phyloP scores from a whole-genome alignment of 2,888 invertebrate species.

The Lithophane socia region DNA sequence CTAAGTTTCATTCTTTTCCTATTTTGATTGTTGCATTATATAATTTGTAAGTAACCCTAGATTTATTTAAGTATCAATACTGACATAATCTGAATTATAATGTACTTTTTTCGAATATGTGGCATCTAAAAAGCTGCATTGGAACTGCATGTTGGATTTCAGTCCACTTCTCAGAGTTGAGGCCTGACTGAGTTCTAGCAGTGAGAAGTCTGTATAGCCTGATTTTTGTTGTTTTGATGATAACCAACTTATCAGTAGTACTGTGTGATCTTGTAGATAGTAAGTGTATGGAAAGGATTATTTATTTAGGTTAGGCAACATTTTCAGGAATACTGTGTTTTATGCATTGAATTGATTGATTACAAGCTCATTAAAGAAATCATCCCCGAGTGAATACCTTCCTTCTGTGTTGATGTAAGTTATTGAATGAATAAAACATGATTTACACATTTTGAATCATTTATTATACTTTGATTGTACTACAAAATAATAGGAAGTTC shows the following conservation, averaged over 20 bases:
- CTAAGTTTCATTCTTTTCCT: neutral
- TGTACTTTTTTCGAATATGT: neutral
- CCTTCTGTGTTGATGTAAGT: neutral
- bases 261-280: neutral
- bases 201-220: neutral
- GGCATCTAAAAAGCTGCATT: neutral
- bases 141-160: neutral
- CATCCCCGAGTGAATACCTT: neutral
- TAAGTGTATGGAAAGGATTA: neutral
- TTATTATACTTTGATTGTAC: constrained; percentile 90
- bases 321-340: neutral
- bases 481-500: constrained; percentile 91
- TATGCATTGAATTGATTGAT: neutral
- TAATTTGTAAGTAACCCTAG: neutral
- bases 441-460: constrained; percentile 84
- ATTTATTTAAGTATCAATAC: neutral
- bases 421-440: constrained; percentile 59
- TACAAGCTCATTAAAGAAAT: neutral
- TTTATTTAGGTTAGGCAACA: neutral
- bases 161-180: neutral
- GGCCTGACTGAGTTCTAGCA: fast-evolving
- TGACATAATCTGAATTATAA: neutral
- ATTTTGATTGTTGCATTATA: neutral
- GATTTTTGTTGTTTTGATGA: neutral
- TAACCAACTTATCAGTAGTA: neutral